phyloP scores from a whole-genome alignment of 2,888 invertebrate species.

The Ischnura elegans region DNA sequence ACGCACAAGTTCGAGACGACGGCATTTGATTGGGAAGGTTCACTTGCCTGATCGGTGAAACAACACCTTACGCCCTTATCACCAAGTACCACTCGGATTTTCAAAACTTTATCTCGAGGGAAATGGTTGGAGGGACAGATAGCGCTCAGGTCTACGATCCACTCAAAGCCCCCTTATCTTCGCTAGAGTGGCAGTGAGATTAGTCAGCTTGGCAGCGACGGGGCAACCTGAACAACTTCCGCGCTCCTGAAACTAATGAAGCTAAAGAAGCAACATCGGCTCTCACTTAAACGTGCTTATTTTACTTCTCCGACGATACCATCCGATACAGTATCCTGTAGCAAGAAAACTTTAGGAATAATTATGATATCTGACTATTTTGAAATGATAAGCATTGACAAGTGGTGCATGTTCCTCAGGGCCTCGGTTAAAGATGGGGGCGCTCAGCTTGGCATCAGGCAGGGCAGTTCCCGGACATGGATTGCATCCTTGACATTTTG shows the following conservation, averaged over 20 bases:
- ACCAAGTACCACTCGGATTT: not conserved
- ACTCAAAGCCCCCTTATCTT: not conserved
- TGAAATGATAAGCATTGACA: too few relatives aligned
- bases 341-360: too few relatives aligned
- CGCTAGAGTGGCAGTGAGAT: not conserved
- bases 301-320: not conserved
- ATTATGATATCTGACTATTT: too few relatives aligned
- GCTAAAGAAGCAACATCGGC: too few relatives aligned
- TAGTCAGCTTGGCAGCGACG: not conserved
- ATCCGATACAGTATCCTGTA: not conserved
- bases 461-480: too few relatives aligned
- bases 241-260: not conserved
- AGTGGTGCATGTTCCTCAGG: too few relatives aligned
- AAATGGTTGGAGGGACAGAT: not conserved
- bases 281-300: too few relatives aligned
- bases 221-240: not conserved
- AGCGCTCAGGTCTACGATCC: slow-evolving; percentile 1
- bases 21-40: not conserved
- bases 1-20: not conserved
- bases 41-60: not conserved
- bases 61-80: not conserved
- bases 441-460: too few relatives aligned
- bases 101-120: not conserved
- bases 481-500: too few relatives aligned
- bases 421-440: too few relatives aligned